These are phyloP conservation scores for Drosophila putrida DNA, from an alignment of 2,888 invertebrate genomes.

Conservation along the genomic window DNA sequence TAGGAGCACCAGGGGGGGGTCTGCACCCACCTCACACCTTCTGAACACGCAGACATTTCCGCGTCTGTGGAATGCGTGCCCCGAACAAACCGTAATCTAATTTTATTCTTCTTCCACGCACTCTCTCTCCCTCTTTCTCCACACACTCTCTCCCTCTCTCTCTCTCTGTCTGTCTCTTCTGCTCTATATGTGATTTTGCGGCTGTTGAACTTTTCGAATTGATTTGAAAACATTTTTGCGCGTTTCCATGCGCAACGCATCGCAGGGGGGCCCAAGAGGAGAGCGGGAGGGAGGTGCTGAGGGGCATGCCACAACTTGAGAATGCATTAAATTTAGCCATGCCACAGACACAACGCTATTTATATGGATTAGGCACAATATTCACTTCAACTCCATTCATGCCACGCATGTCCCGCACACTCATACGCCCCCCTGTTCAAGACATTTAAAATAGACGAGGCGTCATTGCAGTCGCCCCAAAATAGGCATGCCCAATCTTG, in stretches of 20 bases:
- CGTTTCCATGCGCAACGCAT: slow-evolving; percentile 42
- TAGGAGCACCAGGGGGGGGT: not conserved
- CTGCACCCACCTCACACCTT: not conserved
- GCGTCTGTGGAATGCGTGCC: slow-evolving; percentile 52
- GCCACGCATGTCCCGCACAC: slow-evolving; percentile 46
- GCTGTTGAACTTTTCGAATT: slow-evolving; percentile 73
- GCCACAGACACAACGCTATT: slow-evolving; percentile 24
- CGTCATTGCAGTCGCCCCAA: slow-evolving; percentile 10
- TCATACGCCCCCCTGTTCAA: not conserved
- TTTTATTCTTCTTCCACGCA: slow-evolving; percentile 29
- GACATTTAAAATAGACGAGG: slow-evolving; percentile 25
- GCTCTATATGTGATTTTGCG: slow-evolving; percentile 20
- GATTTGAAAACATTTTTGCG: slow-evolving; percentile 49
- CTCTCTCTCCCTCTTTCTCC: slow-evolving; percentile 6
- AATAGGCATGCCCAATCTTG: slow-evolving; percentile 22
- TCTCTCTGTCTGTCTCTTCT: slow-evolving; percentile 4
- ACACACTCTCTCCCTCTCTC: not conserved
- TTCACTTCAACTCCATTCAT: slow-evolving; percentile 58
- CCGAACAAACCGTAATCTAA: slow-evolving; percentile 43
- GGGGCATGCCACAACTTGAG: slow-evolving; percentile 40
- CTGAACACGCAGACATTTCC: slow-evolving; percentile 28
- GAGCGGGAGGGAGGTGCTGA: not conserved
- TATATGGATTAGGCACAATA: slow-evolving; percentile 29
- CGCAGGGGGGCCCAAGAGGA: not conserved
- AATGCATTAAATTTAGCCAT: slow-evolving; percentile 67